Percentiles rank a stretch among this genome's conserved stretches.
These are phyloP conservation scores for Nettapus auritus DNA, from an alignment of 2,113 vertebrate species.

Conservation along the genomic window DNA sequence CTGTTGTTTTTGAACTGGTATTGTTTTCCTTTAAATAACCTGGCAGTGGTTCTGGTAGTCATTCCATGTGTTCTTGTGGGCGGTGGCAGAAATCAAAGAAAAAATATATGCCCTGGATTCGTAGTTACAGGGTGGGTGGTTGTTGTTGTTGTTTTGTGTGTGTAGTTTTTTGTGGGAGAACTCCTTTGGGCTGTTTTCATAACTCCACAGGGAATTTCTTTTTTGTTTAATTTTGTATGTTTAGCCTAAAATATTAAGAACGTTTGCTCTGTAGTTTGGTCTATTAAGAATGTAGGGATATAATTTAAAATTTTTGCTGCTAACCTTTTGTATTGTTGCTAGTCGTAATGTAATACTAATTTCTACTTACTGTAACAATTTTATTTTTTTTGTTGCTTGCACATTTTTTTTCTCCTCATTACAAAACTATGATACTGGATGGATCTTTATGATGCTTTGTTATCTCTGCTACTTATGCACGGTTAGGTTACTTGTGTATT, in stretches of 20 bases:
- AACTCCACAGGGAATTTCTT: not conserved
- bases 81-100: not conserved
- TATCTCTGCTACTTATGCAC: not conserved
- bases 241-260: not conserved
- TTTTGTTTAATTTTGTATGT: not conserved
- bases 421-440: not conserved
- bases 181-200: not conserved
- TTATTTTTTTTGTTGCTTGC: not conserved
- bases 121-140: not conserved
- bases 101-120: not conserved
- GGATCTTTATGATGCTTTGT: not conserved
- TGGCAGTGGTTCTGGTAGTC: not conserved
- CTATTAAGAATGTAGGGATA: not conserved
- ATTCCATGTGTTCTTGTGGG: not conserved
- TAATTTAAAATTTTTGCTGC: not conserved
- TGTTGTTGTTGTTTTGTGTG: too few species aligned
- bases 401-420: not conserved
- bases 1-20: not conserved
- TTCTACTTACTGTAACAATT: not conserved
- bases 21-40: not conserved
- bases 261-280: not conserved
- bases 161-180: not conserved
- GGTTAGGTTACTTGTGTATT: not conserved
- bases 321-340: not conserved
- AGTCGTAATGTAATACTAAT: not conserved